Percentiles rank a stretch among this genome's conserved stretches.
phyloP scores from a whole-genome alignment of 2,888 invertebrate species.

The Synergus laeviventris region DNA sequence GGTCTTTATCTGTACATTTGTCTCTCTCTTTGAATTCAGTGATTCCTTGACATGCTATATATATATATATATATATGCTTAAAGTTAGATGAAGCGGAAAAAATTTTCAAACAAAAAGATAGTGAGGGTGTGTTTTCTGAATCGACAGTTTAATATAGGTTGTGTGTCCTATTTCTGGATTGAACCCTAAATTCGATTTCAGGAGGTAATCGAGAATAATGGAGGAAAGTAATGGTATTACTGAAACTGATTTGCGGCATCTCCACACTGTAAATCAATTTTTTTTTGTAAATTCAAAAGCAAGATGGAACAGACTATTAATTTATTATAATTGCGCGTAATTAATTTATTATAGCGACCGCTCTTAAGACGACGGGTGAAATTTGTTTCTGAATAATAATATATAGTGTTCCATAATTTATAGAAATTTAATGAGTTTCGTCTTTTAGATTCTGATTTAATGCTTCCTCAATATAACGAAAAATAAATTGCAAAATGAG shows the following conservation, averaged over 20 bases:
- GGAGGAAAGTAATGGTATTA: background rate
- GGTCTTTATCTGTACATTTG: background rate
- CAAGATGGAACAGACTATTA: background rate
- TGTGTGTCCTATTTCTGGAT: conserved; percentile 14
- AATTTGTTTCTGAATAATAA: conserved; percentile 15
- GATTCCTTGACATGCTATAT: background rate
- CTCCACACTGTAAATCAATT: conserved; percentile 4
- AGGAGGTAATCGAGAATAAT: conserved; percentile 25
- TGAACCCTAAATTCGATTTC: background rate
- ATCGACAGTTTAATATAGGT: background rate
- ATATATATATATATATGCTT: background rate
- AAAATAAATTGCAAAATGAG: background rate
- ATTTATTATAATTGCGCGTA: background rate
- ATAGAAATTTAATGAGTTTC: background rate
- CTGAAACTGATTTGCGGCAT: conserved; percentile 1
- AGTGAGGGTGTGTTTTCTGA: background rate
- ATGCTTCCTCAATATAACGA: background rate
- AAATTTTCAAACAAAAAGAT: background rate
- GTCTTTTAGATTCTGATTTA: conserved; percentile 16
- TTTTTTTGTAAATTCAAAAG: background rate
- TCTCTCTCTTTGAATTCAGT: background rate
- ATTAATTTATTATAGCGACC: too few relatives aligned
- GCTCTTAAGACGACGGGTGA: background rate
- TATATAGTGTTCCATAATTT: conserved; percentile 3
- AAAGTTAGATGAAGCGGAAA: conserved; percentile 1